These are phyloP conservation scores for Rhamnusium bicolor DNA, from an alignment of 2,888 invertebrate species.

Conservation along the genomic window DNA sequence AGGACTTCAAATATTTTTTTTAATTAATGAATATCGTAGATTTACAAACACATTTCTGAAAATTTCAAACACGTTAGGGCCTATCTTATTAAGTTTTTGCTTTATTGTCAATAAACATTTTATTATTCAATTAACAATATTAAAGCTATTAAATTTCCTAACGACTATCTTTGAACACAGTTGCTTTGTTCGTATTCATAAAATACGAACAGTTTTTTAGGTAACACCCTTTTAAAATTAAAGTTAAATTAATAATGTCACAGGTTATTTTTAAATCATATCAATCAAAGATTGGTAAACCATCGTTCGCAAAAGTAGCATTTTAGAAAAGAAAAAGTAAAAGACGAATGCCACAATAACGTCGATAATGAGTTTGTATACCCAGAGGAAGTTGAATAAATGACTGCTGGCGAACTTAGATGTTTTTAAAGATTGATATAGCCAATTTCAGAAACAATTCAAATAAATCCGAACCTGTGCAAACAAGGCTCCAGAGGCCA, in stretches of 20 bases:
- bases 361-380: constrained; percentile 35
- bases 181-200: too few relatives aligned
- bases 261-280: background rate
- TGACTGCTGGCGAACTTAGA: constrained; percentile 49
- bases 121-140: too few relatives aligned
- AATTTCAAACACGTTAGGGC: too few relatives aligned
- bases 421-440: constrained; percentile 55
- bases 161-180: too few relatives aligned
- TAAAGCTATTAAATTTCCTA: too few relatives aligned
- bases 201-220: too few relatives aligned
- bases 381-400: constrained; percentile 52
- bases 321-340: constrained; percentile 19
- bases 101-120: too few relatives aligned
- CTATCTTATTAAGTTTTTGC: too few relatives aligned
- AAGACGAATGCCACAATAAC: constrained; percentile 25
- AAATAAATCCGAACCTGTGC: constrained; percentile 53
- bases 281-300: constrained; percentile 2
- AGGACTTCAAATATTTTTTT: too few relatives aligned
- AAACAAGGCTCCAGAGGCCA: constrained; percentile 52
- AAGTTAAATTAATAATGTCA: background rate
- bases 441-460: constrained; percentile 54
- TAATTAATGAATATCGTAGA: too few relatives aligned
- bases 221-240: too few relatives aligned
- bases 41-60: too few relatives aligned
- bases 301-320: background rate